Base-by-base conservation (phyloP, 2,888 invertebrate genomes). In the Nasonovia ribisnigri region DNA sequence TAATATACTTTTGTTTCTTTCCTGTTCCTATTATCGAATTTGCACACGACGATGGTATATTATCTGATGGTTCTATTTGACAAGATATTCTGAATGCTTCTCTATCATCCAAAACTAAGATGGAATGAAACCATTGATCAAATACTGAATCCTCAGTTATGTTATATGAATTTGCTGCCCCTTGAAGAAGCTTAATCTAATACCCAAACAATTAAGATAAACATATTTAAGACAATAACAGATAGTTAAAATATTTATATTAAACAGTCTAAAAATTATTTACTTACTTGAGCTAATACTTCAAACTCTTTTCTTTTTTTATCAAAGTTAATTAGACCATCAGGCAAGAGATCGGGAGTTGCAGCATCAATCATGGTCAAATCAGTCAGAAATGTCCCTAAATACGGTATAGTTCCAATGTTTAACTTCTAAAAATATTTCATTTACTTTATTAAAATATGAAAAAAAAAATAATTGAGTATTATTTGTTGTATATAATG, bases 361-460 rank as follows among this genome's bases (percentile, higher is more conserved):
- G 99, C 99, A 29, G 99, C 98, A 96, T 99, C 99, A 95, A 99
- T 99, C 99, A 99, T 99, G 1, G 99, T 99, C 95, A 99, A 97
- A 96, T 99, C 99, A 5, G 99, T 99, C 94, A 99, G 96, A 96
- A 99, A 99, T 8, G 99, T 99, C 51, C 99, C 99, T 94, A 99
- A 96, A 95, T 99, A 99, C 29, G 99, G 99, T 95, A 99, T 99
- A 4, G 99, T 99, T 36, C 99, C 99, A 95, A 98, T 97, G 95
- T 98, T 98, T 95, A 98, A 98, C 94, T 97, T 97, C 96, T 96
- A 95, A 95, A 94, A 94, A 48, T 94, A 94, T 94, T 88, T 60
- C n/a, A 90, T 46, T 16, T 13, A 88, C n/a, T 87, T 54, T 43
- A 90, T 57, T 60, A 43, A 36, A n/a, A 29, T 43, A 43, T 46